These are phyloP conservation scores for Cyprinus carpio DNA, from an alignment of 2,113 vertebrate genomes.

Conservation along the genomic window DNA sequence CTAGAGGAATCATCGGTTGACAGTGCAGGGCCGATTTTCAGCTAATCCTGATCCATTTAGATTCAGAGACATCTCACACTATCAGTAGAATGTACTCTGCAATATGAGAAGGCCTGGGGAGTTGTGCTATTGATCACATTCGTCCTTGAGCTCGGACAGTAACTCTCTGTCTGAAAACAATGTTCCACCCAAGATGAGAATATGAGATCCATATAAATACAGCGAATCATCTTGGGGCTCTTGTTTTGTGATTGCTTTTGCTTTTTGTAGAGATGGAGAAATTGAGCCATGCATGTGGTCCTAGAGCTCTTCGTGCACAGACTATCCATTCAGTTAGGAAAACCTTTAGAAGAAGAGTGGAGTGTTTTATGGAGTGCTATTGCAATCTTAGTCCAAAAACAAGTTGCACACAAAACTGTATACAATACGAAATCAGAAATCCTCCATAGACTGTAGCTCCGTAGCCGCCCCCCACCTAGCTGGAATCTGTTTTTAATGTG, in stretches of 20 bases:
- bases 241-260: neutral
- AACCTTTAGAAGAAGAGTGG: neutral
- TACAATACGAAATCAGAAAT: neutral
- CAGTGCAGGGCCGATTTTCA: neutral
- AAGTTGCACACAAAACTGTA: neutral
- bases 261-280: neutral
- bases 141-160: constrained; percentile 39
- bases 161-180: constrained; percentile 40
- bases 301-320: neutral
- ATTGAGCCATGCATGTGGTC: neutral
- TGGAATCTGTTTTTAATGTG: constrained; percentile 13
- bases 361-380: neutral
- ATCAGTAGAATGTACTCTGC: constrained; percentile 37
- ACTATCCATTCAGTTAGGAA: neutral
- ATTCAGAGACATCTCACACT: constrained; percentile 19
- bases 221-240: constrained; percentile 7
- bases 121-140: constrained; percentile 22
- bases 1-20: neutral
- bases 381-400: neutral
- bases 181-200: constrained; percentile 14
- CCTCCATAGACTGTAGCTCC: neutral
- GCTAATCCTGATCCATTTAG: constrained; percentile 24
- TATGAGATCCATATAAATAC: constrained; percentile 17
- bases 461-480: neutral
- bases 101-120: constrained; percentile 40